A percentile compares a stretch with the other conserved stretches of the same genome.
Conservation (phyloP, 2,888 invertebrate species). For the Pyrochroa serraticornis region DNA sequence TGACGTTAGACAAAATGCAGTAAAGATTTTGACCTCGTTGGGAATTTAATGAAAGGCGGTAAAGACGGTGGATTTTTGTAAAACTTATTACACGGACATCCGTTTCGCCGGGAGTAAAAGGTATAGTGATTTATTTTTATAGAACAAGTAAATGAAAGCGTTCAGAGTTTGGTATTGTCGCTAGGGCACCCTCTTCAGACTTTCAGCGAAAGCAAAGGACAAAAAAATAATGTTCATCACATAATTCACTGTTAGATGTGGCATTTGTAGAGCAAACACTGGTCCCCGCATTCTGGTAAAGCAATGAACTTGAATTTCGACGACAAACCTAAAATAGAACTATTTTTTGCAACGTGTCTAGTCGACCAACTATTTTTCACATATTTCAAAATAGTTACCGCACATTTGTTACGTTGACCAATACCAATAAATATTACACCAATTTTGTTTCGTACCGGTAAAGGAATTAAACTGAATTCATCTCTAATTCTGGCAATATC, state of each 20-base stretch:
- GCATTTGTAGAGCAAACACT: slow-evolving; percentile 34
- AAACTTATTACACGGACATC: slow-evolving; percentile 36
- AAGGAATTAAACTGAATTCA: not conserved
- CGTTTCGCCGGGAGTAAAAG: slow-evolving; percentile 31
- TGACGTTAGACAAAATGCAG: slow-evolving; percentile 12
- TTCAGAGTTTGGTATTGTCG: slow-evolving; percentile 37
- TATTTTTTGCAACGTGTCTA: slow-evolving; percentile 9
- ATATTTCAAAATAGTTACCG: slow-evolving; percentile 23
- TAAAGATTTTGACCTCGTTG: slow-evolving; percentile 18
- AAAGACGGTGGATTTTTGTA: slow-evolving; percentile 33
- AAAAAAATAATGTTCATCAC: slow-evolving; percentile 39
- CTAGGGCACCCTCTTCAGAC: slow-evolving; percentile 35
- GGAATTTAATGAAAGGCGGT: slow-evolving; percentile 29
- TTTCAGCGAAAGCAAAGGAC: slow-evolving; percentile 35
- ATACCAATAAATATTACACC: too few species aligned
- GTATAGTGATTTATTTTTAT: slow-evolving; percentile 38
- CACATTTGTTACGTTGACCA: slow-evolving; percentile 4
- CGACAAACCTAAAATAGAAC: slow-evolving; percentile 30
- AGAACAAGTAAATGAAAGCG: slow-evolving; percentile 39
- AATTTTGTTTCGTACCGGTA: too few species aligned
- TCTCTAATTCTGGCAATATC: not conserved
- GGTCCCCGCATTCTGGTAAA: slow-evolving; percentile 30
- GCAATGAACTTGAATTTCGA: slow-evolving; percentile 36
- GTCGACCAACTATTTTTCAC: slow-evolving; percentile 16
- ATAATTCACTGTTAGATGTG: slow-evolving; percentile 39